Percentiles rank a stretch among this genome's conserved stretches.
Conservation (phyloP, 2,888 invertebrate species). For the Dolichomitus sp. region DNA sequence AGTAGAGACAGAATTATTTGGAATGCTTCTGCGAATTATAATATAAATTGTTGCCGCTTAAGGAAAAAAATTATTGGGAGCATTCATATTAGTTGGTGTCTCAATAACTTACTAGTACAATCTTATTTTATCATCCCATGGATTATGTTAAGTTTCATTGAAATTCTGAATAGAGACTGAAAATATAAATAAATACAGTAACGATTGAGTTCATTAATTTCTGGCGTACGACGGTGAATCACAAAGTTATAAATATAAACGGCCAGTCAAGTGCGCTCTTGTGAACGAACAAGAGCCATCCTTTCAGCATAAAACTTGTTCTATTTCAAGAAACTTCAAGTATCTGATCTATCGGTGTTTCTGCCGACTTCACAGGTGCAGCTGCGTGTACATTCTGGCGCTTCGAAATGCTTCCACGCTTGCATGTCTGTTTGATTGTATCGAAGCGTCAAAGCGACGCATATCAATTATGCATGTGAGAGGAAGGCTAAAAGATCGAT, state of each 20-base stretch:
- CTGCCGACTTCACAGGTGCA: slow-evolving; percentile 6
- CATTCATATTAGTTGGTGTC: no score
- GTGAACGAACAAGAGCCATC: not conserved
- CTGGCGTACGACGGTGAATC: not conserved
- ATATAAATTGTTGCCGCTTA: no score
- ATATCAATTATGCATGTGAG: slow-evolving; percentile 57
- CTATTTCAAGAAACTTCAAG: slow-evolving; percentile 15
- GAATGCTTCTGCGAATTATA: no score
- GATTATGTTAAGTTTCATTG: not conserved
- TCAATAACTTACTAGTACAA: no score
- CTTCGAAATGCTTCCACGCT: slow-evolving; percentile 26
- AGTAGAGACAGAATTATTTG: no score
- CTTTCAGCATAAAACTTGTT: not conserved
- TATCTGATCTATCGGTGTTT: not conserved
- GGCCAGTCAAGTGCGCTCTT: not conserved
- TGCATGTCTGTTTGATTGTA: slow-evolving; percentile 11
- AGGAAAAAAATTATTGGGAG: no score
- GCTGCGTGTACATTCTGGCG: not conserved
- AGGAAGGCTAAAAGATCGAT: slow-evolving; percentile 37
- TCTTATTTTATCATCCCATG: no score
- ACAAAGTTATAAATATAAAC: slow-evolving; percentile 16
- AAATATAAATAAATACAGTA: not conserved
- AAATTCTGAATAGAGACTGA: not conserved
- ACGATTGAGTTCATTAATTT: not conserved
- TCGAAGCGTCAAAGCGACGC: slow-evolving; percentile 27